A percentile compares a stretch with the other conserved stretches of the same genome.
Conservation (phyloP, 2,113 vertebrate species). For the Peromyscus polionotus region DNA sequence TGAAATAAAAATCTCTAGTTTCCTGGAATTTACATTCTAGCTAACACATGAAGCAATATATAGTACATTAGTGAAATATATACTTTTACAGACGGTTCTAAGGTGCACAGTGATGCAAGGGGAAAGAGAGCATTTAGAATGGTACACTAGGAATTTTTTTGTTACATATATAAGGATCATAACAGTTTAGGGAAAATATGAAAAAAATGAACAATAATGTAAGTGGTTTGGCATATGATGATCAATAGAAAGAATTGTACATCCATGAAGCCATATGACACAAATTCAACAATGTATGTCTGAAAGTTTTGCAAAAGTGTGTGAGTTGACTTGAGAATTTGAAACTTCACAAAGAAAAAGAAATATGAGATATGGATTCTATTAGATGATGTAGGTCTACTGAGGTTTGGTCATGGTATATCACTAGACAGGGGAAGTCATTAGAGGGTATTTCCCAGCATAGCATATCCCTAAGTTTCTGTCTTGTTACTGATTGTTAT, state of each 20-base stretch:
- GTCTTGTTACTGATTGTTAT: neutral
- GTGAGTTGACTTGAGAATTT: neutral
- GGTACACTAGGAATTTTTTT: neutral
- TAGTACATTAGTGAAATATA: neutral
- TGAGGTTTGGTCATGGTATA: neutral
- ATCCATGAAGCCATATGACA: neutral
- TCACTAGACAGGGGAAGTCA: neutral
- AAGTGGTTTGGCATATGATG: neutral
- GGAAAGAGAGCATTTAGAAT: neutral
- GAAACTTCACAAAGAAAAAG: neutral
- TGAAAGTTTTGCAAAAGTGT: neutral
- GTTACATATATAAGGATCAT: neutral
- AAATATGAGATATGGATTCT: neutral
- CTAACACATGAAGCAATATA: neutral
- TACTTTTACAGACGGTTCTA: neutral
- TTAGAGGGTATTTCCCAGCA: neutral
- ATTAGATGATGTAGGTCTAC: neutral
- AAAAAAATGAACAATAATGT: neutral
- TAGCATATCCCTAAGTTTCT: neutral
- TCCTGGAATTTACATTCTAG: neutral
- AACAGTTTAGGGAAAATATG: neutral
- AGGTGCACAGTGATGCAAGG: neutral
- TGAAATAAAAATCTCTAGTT: neutral
- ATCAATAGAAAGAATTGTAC: neutral
- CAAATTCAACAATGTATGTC: neutral